A percentile compares a stretch with the other conserved stretches of the same genome.
Conservation (phyloP, 1,140 invertebrate species). For the Homalodisca vitripennis region DNA sequence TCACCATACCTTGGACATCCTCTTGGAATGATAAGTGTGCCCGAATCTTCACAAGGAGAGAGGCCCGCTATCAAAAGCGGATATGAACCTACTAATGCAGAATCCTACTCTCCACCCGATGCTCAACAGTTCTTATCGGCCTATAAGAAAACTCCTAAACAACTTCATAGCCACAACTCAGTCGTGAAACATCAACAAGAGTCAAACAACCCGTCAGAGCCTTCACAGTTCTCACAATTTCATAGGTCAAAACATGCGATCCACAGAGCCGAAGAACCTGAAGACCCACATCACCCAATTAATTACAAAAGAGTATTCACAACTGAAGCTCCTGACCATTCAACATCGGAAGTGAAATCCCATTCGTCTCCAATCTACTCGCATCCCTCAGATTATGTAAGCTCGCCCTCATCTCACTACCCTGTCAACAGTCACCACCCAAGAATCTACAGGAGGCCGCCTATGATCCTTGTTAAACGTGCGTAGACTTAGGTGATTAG, state of each 20-base stretch:
- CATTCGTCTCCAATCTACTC: not conserved
- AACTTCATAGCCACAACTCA: no score
- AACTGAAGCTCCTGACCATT: not conserved
- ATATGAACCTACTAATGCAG: no score
- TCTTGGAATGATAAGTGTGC: not conserved
- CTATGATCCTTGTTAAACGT: slow-evolving; percentile 1
- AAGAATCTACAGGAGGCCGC: not conserved
- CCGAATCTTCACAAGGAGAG: not conserved
- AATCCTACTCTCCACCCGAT: no score
- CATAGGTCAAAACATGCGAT: not conserved
- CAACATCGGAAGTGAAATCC: not conserved
- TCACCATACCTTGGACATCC: not conserved
- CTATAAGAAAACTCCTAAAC: no score
- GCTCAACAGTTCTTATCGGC: no score
- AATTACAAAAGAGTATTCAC: slow-evolving; percentile 3
- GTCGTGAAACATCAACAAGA: no score
- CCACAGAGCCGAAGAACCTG: not conserved
- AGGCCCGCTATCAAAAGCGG: no score
- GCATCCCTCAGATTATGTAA: not conserved
- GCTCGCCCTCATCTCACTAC: not conserved
- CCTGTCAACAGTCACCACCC: not conserved
- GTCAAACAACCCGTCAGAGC: no score
- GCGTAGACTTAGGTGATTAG: not conserved
- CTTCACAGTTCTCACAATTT: no score
- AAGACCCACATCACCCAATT: not conserved